These are phyloP conservation scores for Orchesellides sinensis DNA, from an alignment of 2,888 invertebrate genomes.

Conservation along the genomic window DNA sequence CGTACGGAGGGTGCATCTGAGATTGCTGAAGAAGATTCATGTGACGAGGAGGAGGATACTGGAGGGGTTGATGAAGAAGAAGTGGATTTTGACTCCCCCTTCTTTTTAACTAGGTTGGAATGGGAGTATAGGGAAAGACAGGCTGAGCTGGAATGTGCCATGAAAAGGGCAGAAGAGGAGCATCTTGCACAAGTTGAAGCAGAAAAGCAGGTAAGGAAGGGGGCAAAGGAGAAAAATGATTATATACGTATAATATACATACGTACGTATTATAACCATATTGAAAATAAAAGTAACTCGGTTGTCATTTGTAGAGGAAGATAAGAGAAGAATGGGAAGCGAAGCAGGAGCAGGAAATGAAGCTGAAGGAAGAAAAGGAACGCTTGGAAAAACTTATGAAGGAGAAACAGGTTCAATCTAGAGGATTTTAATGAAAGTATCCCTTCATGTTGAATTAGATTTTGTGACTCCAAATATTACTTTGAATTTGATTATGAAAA, in stretches of 20 bases:
- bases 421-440: slow-evolving; percentile 41
- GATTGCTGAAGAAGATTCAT: background rate
- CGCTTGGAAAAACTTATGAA: slow-evolving; percentile 78
- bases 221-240: too few relatives aligned
- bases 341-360: slow-evolving; percentile 80
- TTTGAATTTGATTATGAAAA: background rate
- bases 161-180: slow-evolving; percentile 62
- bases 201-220: slow-evolving; percentile 57
- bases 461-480: background rate
- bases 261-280: too few relatives aligned
- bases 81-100: slow-evolving; percentile 1
- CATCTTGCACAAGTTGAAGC: slow-evolving; percentile 31
- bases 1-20: background rate
- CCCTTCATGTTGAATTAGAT: background rate
- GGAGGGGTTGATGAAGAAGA: slow-evolving; percentile 11
- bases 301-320: slow-evolving; percentile 71
- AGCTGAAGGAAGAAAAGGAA: slow-evolving; percentile 80
- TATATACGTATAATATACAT: too few relatives aligned
- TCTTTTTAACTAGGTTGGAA: slow-evolving; percentile 55
- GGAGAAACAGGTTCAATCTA: slow-evolving; percentile 76
- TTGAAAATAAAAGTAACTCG: too few relatives aligned
- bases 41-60: background rate
- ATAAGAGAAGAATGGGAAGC: slow-evolving; percentile 83
- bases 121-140: slow-evolving; percentile 65
- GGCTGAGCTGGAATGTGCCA: slow-evolving; percentile 41